A percentile compares a stretch with the other conserved stretches of the same genome.
phyloP scores from a whole-genome alignment of 2,797 vertebrate species.

The Sebastes dallii region DNA sequence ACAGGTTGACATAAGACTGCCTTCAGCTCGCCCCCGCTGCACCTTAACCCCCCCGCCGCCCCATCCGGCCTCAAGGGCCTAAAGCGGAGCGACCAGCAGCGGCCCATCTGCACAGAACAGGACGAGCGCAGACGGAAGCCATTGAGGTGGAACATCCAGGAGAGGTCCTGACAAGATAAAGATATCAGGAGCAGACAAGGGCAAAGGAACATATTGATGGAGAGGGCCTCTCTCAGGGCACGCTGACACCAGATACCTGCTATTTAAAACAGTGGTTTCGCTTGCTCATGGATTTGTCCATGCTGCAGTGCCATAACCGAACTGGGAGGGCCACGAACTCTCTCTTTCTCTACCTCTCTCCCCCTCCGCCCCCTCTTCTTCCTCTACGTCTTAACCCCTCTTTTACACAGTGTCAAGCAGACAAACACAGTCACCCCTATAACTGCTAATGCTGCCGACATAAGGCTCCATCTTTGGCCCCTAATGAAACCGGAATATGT shows the following conservation, averaged over 20 bases:
- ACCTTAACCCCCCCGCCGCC: constrained; percentile 9
- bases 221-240: constrained; percentile 76
- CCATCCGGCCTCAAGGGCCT: constrained; percentile 49
- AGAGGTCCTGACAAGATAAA: constrained; percentile 82
- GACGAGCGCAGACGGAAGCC: constrained; percentile 73
- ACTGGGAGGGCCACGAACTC: constrained; percentile 66
- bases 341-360: constrained; percentile 39
- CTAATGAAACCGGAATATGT: constrained; percentile 75
- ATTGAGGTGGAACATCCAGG: constrained; percentile 80
- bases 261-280: constrained; percentile 86
- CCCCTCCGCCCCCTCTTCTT: constrained; percentile 21
- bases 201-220: constrained; percentile 84
- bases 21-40: constrained; percentile 49
- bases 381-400: constrained; percentile 51
- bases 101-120: constrained; percentile 70
- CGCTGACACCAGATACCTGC: constrained; percentile 83
- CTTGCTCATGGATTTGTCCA: constrained; percentile 84
- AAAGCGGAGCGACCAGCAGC: constrained; percentile 42
- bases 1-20: constrained; percentile 72
- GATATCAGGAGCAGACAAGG: constrained; percentile 84
- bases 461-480: constrained; percentile 69
- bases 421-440: constrained; percentile 77
- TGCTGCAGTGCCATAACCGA: constrained; percentile 71
- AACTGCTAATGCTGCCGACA: constrained; percentile 69
- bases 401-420: constrained; percentile 80